These are phyloP conservation scores for Rynchops niger DNA, from an alignment of 2,113 vertebrate genomes.

Conservation along the genomic window DNA sequence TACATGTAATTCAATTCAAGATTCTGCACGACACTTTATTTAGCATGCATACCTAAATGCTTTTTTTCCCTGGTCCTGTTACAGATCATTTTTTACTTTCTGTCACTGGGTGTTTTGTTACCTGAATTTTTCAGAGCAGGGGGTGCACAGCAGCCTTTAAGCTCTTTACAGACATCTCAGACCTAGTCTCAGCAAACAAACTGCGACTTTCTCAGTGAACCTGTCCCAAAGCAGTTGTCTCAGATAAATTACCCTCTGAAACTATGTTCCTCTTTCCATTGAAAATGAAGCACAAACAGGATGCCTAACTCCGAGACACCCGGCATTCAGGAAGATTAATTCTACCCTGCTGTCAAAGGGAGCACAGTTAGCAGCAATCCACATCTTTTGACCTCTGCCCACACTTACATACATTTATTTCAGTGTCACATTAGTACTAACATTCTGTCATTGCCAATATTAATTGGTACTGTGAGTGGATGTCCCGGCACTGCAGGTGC, in stretches of 20 bases:
- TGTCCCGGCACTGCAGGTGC: too few species aligned
- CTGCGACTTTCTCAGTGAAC: background rate
- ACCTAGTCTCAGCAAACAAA: background rate
- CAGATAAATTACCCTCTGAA: background rate
- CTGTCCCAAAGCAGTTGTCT: background rate
- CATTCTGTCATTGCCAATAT: background rate
- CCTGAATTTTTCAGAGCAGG: background rate
- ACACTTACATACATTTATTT: background rate
- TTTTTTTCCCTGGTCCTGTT: background rate
- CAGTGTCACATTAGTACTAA: background rate
- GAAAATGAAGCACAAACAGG: background rate
- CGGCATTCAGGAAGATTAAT: background rate
- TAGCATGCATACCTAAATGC: background rate
- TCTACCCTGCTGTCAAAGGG: background rate
- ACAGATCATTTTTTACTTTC: background rate
- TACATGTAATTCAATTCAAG: background rate
- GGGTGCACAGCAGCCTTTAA: background rate
- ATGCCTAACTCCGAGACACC: background rate
- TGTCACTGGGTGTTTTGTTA: background rate
- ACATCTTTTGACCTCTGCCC: background rate
- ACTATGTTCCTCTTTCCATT: background rate
- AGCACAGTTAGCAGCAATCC: background rate
- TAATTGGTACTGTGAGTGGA: background rate
- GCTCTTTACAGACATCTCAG: background rate
- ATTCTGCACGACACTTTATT: background rate